Conservation (phyloP, 2,113 vertebrate genomes). For the Xiphophorus couchianus region DNA sequence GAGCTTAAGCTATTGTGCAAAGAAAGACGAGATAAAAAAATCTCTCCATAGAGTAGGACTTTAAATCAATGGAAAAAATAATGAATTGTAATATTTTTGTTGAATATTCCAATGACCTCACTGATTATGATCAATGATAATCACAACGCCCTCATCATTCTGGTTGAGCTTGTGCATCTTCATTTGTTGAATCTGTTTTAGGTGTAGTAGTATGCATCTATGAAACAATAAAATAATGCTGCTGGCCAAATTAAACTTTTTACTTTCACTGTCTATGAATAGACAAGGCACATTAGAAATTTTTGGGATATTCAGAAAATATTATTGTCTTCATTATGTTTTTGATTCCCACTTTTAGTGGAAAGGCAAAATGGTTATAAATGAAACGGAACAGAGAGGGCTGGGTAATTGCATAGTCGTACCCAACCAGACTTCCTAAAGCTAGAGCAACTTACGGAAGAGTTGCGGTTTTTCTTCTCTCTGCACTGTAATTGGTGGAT, state of each 20-base stretch:
- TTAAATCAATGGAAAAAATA: neutral
- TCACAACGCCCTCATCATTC: no score
- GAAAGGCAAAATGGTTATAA: constrained; percentile 38
- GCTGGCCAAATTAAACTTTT: no score
- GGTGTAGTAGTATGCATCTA: no score
- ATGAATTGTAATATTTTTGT: neutral
- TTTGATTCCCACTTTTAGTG: constrained; percentile 39
- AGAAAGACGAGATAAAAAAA: neutral
- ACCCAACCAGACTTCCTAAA: constrained; percentile 38
- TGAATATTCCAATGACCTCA: neutral
- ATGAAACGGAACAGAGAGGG: constrained; percentile 40
- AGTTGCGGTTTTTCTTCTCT: constrained; percentile 34
- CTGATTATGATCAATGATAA: neutral
- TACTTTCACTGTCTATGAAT: neutral
- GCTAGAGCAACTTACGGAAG: constrained; percentile 26
- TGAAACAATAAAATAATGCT: no score
- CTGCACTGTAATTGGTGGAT: constrained; percentile 59
- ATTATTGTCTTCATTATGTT: constrained; percentile 20
- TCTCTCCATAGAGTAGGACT: neutral
- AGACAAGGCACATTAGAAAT: neutral
- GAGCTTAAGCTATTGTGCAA: neutral
- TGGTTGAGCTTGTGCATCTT: no score
- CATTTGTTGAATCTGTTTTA: no score
- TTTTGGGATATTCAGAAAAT: neutral
- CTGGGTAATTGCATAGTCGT: constrained; percentile 53